Conservation (phyloP, 2,113 vertebrate genomes). For the Ophthalmolycus amberensis region DNA sequence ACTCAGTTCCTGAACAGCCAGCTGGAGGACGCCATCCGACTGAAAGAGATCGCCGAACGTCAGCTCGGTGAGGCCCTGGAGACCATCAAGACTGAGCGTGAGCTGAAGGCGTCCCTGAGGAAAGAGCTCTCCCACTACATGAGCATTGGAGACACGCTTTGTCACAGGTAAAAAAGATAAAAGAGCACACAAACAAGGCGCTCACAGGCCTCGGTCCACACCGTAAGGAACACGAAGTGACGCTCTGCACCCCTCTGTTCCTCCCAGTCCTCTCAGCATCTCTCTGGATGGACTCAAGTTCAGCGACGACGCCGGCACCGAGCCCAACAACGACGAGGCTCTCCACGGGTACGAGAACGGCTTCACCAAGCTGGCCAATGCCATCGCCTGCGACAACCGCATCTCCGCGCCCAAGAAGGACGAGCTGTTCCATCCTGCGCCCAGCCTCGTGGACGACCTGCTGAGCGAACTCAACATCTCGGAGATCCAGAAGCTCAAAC, state of each 20-base stretch:
- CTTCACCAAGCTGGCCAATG: conserved; percentile 86
- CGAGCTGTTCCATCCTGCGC: conserved; percentile 87
- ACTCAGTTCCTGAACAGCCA: conserved; percentile 97
- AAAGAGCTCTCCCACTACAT: conserved; percentile 98
- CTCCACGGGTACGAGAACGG: conserved; percentile 90
- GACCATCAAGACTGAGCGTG: conserved; percentile 95
- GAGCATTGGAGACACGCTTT: conserved; percentile 92
- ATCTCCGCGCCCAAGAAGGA: conserved; percentile 87
- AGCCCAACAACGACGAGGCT: conserved; percentile 93
- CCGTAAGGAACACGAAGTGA: not conserved
- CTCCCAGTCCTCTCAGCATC: conserved; percentile 87
- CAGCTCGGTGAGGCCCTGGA: conserved; percentile 95
- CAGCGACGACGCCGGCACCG: conserved; percentile 84
- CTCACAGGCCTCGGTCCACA: not conserved
- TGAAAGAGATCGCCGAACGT: conserved; percentile 96
- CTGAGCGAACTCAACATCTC: conserved; percentile 97
- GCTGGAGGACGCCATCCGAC: conserved; percentile 94
- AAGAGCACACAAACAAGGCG: not conserved
- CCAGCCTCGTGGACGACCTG: conserved; percentile 96
- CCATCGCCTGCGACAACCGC: conserved; percentile 84
- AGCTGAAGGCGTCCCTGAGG: conserved; percentile 95
- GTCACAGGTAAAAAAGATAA: conserved; percentile 66
- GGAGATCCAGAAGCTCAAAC: conserved; percentile 99
- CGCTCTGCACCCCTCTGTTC: not conserved
- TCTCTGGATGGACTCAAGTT: conserved; percentile 96